Base-by-base conservation (phyloP, 2,797 vertebrate species). In the Todus mexicanus region DNA sequence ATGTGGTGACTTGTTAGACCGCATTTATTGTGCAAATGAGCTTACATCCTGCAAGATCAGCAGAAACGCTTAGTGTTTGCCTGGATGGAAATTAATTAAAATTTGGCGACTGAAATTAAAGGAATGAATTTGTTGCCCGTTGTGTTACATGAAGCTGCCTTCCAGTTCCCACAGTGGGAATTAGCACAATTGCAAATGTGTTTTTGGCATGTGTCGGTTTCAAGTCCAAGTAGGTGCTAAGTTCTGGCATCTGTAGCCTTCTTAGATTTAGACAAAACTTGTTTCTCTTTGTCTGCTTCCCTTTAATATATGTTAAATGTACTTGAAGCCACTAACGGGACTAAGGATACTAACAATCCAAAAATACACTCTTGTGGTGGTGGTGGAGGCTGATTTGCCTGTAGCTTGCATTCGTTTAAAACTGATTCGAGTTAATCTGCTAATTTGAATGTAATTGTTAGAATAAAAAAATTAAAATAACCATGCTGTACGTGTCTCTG, bases 31-130 rank as follows among this genome's bases (percentile, higher is more conserved):
- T 97, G 90, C 91, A 95, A 91, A 95, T 94, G 87, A 94, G 81
- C 77, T 91, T 76, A 42, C 82, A 38, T 93, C 85, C 89, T 93
- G 89, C 76, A 80, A 80, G 80, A 60, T 92, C 79, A 86, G 92
- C 90, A 93, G 65, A 87, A 84, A 81, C 5, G 4, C 82, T 68
- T 77, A 64, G 65, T 71, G 80, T 92, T 95, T 94, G 92, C 82
- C 89, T 91, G 84, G 79, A 85, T 95, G 92, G 68, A 92, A 95
- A 96, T 95, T 93, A 94, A 95, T 96, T 96, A 95, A 93, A 92
- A 87, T 95, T 93, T 92, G 87, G 95, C 7, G 40, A 93, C 84
- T 94, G 82, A 96, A 95, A 92, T 94, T 93, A 94, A 89, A 89
- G 87, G 75, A 90, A 77, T 78, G 90, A 59, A 66, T 93, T 94